phyloP scores from a whole-genome alignment of 1,140 invertebrate species.

The Papilio xuthus region DNA sequence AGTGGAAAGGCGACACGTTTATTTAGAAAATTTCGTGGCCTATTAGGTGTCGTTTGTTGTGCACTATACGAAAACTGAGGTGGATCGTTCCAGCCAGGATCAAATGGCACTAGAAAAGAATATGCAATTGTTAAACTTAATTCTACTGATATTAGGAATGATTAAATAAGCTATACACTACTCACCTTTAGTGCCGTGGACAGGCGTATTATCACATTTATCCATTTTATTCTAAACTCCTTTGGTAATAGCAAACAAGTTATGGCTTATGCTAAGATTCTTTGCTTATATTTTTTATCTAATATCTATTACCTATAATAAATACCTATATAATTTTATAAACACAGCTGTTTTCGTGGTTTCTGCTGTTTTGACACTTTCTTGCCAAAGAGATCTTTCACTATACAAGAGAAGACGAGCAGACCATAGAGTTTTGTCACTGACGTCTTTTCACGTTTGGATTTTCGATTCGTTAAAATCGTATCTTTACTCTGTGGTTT shows the following conservation, averaged over 20 bases:
- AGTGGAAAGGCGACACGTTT: constrained; percentile 82
- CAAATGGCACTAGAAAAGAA: constrained; percentile 65
- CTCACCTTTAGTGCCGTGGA: constrained; percentile 56
- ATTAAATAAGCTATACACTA: not conserved
- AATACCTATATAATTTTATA: not conserved
- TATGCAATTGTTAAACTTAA: constrained; percentile 10
- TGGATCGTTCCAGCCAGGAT: constrained; percentile 83
- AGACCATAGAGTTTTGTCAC: no score
- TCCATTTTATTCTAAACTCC: constrained; percentile 51
- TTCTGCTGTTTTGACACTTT: not conserved
- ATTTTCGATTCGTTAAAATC: not conserved
- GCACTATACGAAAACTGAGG: constrained; percentile 75
- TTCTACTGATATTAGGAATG: not conserved
- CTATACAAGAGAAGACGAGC: no score
- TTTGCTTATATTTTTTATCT: not conserved
- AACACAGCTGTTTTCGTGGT: not conserved
- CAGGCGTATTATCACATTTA: constrained; percentile 49
- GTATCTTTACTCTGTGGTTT: not conserved
- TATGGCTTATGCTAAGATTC: not conserved
- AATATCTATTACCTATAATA: not conserved
- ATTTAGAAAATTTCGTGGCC: constrained; percentile 77
- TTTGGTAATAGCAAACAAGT: not conserved
- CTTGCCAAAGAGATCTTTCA: not conserved
- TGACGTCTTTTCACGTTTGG: not conserved
- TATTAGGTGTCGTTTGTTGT: constrained; percentile 67